phyloP scores from a whole-genome alignment of 2,113 vertebrate species.

The Chascanopsetta lugubris region DNA sequence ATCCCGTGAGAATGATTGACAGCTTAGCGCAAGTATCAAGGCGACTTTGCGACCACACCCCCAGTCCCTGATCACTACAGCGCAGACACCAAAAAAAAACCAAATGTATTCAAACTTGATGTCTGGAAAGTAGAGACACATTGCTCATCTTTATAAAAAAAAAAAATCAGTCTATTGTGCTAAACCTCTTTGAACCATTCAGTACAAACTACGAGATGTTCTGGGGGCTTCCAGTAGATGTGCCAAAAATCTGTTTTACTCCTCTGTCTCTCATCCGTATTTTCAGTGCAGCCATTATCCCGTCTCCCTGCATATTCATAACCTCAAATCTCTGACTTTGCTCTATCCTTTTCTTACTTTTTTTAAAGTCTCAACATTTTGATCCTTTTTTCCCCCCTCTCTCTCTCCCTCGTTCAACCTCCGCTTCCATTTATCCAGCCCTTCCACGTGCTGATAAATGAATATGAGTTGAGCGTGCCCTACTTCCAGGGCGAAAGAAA shows the following conservation, averaged over 20 bases:
- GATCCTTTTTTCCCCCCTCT: constrained; percentile 3
- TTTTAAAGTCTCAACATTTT: constrained; percentile 6
- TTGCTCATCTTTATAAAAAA: too few species aligned
- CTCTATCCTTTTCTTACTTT: background rate
- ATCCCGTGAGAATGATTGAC: too few species aligned
- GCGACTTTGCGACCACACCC: too few species aligned
- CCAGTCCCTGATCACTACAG: too few species aligned
- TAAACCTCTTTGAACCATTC: too few species aligned
- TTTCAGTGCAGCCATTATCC: background rate
- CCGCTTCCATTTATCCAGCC: constrained; percentile 34
- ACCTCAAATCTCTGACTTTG: background rate
- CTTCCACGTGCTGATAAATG: constrained; percentile 51
- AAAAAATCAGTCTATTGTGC: too few species aligned
- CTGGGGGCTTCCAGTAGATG: constrained; percentile 20
- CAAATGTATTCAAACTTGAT: too few species aligned
- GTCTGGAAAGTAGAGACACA: too few species aligned
- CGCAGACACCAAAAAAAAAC: too few species aligned
- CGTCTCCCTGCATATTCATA: background rate
- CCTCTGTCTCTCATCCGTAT: background rate
- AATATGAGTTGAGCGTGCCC: constrained; percentile 54
- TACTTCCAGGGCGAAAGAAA: constrained; percentile 70
- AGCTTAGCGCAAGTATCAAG: too few species aligned
- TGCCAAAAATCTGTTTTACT: background rate
- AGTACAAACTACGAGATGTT: too few species aligned
- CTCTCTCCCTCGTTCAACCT: constrained; percentile 9